Conservation (phyloP, 92 coral and sea anemone genomes). For the Epizoanthus illoricatus region DNA sequence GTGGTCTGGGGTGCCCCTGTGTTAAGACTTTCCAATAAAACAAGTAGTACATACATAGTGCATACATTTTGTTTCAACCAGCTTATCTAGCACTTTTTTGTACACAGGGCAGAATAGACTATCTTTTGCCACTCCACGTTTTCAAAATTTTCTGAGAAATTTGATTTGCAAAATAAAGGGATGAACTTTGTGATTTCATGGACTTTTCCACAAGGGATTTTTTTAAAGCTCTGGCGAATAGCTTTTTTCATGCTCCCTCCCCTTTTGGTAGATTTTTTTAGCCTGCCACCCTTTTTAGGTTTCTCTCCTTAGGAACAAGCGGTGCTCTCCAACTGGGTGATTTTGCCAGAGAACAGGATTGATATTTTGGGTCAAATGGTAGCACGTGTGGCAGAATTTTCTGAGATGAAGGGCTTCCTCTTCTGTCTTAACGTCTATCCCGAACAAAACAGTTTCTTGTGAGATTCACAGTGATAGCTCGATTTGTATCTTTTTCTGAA, state of each 20-base stretch:
- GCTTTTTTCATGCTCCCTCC: conserved; percentile 22
- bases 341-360: conserved; percentile 1
- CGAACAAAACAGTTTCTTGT: not conserved
- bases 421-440: not conserved
- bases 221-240: conserved; percentile 16
- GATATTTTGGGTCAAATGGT: not conserved
- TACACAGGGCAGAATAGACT: not conserved
- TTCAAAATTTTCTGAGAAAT: not conserved
- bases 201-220: not conserved
- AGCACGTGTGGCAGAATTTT: not conserved
- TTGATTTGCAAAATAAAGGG: not conserved
- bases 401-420: not conserved
- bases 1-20: not conserved
- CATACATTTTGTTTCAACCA: conserved; percentile 22
- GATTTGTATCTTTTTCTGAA: conserved; percentile 5
- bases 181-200: not conserved
- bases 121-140: not conserved
- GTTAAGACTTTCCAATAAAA: not conserved
- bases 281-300: conserved; percentile 19
- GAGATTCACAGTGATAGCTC: not conserved
- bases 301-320: conserved; percentile 6
- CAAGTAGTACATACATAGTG: conserved; percentile 15
- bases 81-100: not conserved
- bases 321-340: not conserved
- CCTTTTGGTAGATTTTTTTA: not conserved